These are phyloP conservation scores for Choloepus didactylus DNA, from an alignment of 2,797 vertebrate species.

Conservation along the genomic window DNA sequence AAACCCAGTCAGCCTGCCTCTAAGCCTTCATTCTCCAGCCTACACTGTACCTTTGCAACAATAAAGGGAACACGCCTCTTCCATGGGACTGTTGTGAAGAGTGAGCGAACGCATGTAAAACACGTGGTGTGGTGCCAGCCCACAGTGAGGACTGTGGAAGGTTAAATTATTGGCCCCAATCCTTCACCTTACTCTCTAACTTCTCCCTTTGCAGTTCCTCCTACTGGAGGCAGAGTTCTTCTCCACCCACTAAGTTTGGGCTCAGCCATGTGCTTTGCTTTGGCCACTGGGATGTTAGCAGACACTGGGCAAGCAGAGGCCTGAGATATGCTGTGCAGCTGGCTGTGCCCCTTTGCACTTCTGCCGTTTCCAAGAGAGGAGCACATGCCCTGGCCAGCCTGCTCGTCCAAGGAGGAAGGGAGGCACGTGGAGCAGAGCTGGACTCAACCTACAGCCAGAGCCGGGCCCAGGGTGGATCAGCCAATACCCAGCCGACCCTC, in stretches of 20 bases:
- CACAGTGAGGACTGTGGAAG: neutral
- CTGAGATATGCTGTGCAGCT: accelerated
- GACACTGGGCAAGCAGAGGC: neutral
- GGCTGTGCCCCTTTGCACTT: neutral
- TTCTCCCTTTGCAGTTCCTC: neutral
- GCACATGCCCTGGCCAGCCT: neutral
- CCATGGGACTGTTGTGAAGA: accelerated
- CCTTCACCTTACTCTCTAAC: neutral
- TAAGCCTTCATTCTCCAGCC: neutral
- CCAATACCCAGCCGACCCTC: too few species aligned
- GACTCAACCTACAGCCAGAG: neutral
- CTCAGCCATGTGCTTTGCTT: neutral
- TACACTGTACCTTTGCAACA: neutral
- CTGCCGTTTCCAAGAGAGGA: neutral
- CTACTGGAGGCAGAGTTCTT: neutral
- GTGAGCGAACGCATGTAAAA: accelerated
- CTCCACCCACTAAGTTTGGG: neutral
- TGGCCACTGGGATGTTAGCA: neutral
- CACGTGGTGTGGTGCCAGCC: neutral
- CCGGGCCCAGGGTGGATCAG: neutral
- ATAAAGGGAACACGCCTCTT: too few species aligned
- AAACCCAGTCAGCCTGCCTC: neutral
- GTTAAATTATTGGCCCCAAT: neutral
- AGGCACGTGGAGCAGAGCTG: neutral
- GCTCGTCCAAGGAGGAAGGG: neutral